Conservation (phyloP, 2,797 vertebrate genomes). For the Peromyscus nudipes region DNA sequence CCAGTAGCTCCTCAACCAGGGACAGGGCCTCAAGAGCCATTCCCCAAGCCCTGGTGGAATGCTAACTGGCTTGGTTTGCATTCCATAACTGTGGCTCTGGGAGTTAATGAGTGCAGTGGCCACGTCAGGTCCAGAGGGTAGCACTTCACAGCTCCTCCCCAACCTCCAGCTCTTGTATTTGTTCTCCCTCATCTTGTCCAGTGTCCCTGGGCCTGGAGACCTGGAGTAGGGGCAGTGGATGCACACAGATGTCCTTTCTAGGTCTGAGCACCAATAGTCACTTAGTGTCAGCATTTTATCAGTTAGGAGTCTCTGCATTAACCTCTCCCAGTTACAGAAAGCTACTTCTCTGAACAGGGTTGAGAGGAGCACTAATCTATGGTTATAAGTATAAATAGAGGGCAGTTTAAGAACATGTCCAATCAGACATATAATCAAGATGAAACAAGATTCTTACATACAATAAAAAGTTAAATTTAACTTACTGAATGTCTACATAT, state of each 20-base stretch:
- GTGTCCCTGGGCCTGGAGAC: neutral
- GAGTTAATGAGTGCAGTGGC: neutral
- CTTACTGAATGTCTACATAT: neutral
- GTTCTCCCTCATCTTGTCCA: neutral
- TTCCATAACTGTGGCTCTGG: neutral
- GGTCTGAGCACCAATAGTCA: neutral
- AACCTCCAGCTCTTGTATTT: neutral
- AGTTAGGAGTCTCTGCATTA: neutral
- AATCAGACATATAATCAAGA: neutral
- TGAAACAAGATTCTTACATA: neutral
- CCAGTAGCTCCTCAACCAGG: neutral
- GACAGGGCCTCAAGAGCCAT: neutral
- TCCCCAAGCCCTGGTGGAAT: neutral
- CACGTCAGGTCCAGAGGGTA: neutral
- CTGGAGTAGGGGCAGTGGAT: neutral
- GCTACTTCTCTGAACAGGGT: neutral
- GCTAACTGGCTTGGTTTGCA: neutral
- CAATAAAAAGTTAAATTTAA: neutral
- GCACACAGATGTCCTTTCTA: neutral
- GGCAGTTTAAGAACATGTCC: neutral
- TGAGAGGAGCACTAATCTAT: neutral
- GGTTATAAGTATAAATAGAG: neutral
- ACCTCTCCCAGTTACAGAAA: neutral
- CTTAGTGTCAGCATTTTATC: neutral
- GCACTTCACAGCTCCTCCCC: neutral